Evolutionary conservation across 2,888 invertebrate species (phyloP), one percentile per base, ranked within the genome.

Genomic region (Tenthredo scrophulariae): DNA sequence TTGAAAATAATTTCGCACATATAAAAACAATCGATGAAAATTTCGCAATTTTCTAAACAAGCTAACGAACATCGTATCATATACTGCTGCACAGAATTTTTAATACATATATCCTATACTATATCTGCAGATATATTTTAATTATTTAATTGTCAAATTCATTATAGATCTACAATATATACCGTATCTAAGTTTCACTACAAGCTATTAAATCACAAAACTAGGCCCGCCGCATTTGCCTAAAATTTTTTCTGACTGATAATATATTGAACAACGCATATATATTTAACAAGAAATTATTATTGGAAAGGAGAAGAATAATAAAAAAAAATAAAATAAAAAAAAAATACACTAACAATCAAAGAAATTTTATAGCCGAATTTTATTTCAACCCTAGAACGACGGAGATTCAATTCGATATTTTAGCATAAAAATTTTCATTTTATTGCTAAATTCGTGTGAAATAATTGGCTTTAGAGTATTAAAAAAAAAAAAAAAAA

Each of bases 1-100:
- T 74, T 26, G 74, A 43, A 74, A 72, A 72, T 72, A 5, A 74
- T 74, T 67, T 13, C 33, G 74, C 74, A 74, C 13, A 74, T 74
- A 43, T 22, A 43, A 13, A 43, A 18, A 4, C 15, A 43, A 22
- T 74, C 13, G 43, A 74, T 15, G 37, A 43, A 43, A 74, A 26
- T 43, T 40, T 43, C 22, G 43, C 43, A 26, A 9, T 40, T 18
- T 26, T 74, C 74, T 43, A 43, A 74, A 43, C 74, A 43, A 74
- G 43, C 22, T 43, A 43, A 22, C 74, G 37, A 37, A 26, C 22
- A 9, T 26, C 22, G 43, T 22, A 43, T 74, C 29, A 3, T 5
- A 54, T 54, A n/a, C 54, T 54, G 54, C 54, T 54, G 22, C 26
- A 43, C 22, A 40, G 26, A 10, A 13, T 50, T 50, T 46, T 18